phyloP scores from a whole-genome alignment of 1,140 invertebrate genomes.

The Cherax destructor region DNA sequence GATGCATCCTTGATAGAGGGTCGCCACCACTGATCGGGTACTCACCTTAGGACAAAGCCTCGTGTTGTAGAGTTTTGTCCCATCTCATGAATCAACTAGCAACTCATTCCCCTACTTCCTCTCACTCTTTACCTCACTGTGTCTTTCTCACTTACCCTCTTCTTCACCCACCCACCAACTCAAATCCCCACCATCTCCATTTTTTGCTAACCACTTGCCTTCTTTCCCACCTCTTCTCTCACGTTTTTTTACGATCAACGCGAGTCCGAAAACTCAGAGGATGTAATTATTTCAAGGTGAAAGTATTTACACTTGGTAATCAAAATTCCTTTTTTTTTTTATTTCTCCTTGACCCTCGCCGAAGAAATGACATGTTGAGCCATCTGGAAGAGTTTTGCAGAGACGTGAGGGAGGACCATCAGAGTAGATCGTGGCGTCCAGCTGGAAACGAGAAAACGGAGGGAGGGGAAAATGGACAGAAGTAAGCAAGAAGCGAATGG shows the following conservation, averaged over 20 bases:
- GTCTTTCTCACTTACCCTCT: background rate
- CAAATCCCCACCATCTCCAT: background rate
- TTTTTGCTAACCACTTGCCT: background rate
- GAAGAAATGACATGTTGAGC: conserved; percentile 2
- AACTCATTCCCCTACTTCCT: background rate
- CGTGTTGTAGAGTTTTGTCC: too few relatives aligned
- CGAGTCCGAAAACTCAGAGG: conserved; percentile 4
- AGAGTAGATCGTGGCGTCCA: too few relatives aligned
- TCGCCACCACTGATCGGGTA: too few relatives aligned
- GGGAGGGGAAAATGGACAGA: background rate
- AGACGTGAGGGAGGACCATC: background rate
- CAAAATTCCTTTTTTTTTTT: conserved; percentile 16
- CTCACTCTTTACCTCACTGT: background rate
- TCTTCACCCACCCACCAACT: background rate
- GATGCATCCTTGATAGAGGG: too few relatives aligned
- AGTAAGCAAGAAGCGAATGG: too few relatives aligned
- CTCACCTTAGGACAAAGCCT: too few relatives aligned
- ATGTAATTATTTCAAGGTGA: conserved; percentile 45
- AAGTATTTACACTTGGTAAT: conserved; percentile 37
- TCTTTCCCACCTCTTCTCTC: background rate
- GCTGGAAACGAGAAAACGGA: background rate
- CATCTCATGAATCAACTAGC: too few relatives aligned
- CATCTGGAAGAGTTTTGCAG: conserved; percentile 14
- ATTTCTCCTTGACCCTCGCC: background rate
- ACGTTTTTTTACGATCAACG: background rate